Percentiles rank a stretch among this genome's conserved stretches.
These are phyloP conservation scores for Calameuta idolon DNA, from an alignment of 2,888 invertebrate genomes.

Conservation along the genomic window DNA sequence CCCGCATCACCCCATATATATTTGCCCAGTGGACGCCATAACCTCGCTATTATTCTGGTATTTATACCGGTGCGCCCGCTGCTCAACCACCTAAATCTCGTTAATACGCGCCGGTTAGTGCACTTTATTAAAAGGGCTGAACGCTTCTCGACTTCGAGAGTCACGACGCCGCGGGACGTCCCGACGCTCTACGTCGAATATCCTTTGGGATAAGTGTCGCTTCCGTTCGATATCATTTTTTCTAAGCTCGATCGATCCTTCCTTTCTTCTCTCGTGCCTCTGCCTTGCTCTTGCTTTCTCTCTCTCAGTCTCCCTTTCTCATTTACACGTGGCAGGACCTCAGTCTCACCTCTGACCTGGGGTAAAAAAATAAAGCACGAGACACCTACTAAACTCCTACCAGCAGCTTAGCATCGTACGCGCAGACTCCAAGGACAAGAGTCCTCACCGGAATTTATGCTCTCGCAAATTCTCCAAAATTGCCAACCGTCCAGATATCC, in stretches of 20 bases:
- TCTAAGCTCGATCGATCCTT: background rate
- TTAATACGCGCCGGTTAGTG: constrained; percentile 58
- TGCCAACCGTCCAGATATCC: constrained; percentile 27
- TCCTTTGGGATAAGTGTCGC: background rate
- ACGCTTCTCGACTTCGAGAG: constrained; percentile 10
- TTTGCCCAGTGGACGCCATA: constrained; percentile 52
- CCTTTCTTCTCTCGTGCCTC: background rate
- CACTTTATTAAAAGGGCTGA: constrained; percentile 47
- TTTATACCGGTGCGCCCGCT: constrained; percentile 53
- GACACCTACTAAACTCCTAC: background rate
- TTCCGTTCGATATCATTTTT: background rate
- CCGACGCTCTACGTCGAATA: background rate
- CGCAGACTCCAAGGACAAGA: background rate
- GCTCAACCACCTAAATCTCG: constrained; percentile 56
- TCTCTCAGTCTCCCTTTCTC: background rate
- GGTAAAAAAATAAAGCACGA: background rate
- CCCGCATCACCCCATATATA: constrained; percentile 58
- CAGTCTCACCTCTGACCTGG: background rate
- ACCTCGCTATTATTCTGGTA: constrained; percentile 60
- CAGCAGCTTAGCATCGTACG: background rate
- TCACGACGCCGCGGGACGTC: background rate
- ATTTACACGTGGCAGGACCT: background rate
- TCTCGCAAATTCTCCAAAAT: constrained; percentile 52
- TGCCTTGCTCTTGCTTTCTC: background rate
- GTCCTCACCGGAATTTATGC: constrained; percentile 43